Base-by-base conservation (phyloP, 2,797 vertebrate genomes). In the Eospalax fontanierii region DNA sequence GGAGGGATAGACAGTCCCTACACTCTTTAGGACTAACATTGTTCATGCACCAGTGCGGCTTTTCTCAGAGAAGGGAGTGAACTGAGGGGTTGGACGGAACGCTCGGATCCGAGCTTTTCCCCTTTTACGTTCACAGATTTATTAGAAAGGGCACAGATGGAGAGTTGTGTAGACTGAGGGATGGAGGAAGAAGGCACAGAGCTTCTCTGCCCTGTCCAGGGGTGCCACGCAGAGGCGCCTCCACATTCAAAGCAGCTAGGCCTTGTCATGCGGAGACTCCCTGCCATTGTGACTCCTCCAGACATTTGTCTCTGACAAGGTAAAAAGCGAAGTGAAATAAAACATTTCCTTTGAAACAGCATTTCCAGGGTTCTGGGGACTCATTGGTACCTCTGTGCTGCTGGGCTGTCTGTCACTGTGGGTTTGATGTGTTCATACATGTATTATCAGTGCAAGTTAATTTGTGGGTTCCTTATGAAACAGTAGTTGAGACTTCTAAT, bases 191-290 rank as follows among this genome's bases (percentile, higher is more conserved):
- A 65, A 73, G 84, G 46, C 18, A 28, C 3, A 30, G n/a, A 74
- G 65, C 19, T 18, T 33, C 38, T 1, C 0, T 15, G n/a, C 10
- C 21, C 22, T 40, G 14, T 26, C 4, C 4, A 40, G 57, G 21
- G 19, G 18, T 43, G 40, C 7, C 24, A 26, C 19, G 10, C 70
- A 65, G 15, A 4, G 33, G 16, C 11, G 66, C 21, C 4, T 82
- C 68, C 43, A 30, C 46, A 50, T 66, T 46, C 81, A 90, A 68
- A 71, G 33, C 38, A 50, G 87, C 78, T 54, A 63, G 50, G 18
- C 74, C n/a, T 38, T 80, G 33, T 28, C 16, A 15, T 10, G 4
- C 11, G 24, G 24, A 43, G 40, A 35, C 28, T 57, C 38, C 21
- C 40, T 21, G 40, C 83, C 54, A 80, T 57, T 70, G 30, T 59